Base-by-base conservation (phyloP, 2,888 invertebrate species). In the Lepeophtheirus nordmannii region DNA sequence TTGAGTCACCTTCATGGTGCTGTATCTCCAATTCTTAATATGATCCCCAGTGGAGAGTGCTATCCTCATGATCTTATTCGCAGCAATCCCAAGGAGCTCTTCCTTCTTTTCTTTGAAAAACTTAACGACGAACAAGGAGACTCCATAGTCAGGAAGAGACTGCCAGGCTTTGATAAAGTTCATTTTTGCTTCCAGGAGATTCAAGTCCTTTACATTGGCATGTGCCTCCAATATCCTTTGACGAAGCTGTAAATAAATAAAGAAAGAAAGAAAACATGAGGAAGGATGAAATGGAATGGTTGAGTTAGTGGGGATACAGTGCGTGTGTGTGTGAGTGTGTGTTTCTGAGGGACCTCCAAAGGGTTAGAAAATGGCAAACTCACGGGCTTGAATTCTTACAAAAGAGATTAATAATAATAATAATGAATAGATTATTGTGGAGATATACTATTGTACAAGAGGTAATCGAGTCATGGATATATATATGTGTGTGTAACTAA, bases 131-230 rank as follows among this genome's bases (percentile, higher is more conserved):
- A 99, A 98, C 71, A 97, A 81, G 10, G 91, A 87, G 69, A 94
- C 86, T 1, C 97, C 97, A 75, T 87, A 94, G 74, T 94, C 93
- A 0, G 97, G 94, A 65, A 98, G 79, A 60, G 92, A 89, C 78
- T 98, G 96, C 97, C 97, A 99, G 0, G 93, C 93, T 75, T 89
- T 87, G 72, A 99, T 93, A 78, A 91, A 98, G 75, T 89, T 92
- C 76, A 98, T 79, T 76, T 99, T 99, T 1, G 97, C 90, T 70
- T 97, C 94, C 40, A 89, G 78, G 39, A 91, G 78, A 0, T 86
- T 81, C 68, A 96, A 79, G 73, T 92, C 88, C 74, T 89, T 87
- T 0, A 98, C 94, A 78, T 96, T 97, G 11, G 89, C 85, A 76
- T 97, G 97, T 9, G 96, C 93, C 74, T 98, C 97, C 58, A 94